Conservation (phyloP, 2,888 invertebrate species). For the Plebejus melissa region DNA sequence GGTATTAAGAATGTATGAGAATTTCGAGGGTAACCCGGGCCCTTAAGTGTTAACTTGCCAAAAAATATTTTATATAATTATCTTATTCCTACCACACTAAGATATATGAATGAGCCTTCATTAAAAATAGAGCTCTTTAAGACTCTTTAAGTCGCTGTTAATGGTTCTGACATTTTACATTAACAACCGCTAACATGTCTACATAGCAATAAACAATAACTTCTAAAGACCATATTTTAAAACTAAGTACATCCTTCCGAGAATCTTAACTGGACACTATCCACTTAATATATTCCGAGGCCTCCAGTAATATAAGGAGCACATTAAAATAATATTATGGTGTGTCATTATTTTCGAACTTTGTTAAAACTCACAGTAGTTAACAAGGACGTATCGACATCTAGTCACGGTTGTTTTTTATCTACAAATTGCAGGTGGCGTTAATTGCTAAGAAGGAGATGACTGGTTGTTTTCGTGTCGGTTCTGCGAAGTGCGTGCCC, state of each 20-base stretch:
- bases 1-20: no score
- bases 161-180: neutral
- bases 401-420: slow-evolving; percentile 61
- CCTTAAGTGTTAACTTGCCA: neutral
- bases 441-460: slow-evolving; percentile 69
- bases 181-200: slow-evolving; percentile 10
- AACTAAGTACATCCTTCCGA: slow-evolving; percentile 12
- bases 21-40: no score
- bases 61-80: neutral
- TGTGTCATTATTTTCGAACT: slow-evolving; percentile 37
- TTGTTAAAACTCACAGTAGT: slow-evolving; percentile 43
- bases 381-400: slow-evolving; percentile 65
- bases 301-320: slow-evolving; percentile 2
- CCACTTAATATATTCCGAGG: slow-evolving; percentile 6
- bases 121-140: neutral
- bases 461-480: slow-evolving; percentile 62
- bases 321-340: slow-evolving; percentile 36
- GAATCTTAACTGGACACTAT: slow-evolving; percentile 23
- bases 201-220: slow-evolving; percentile 11
- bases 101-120: neutral
- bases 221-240: slow-evolving; percentile 24
- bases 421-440: slow-evolving; percentile 63
- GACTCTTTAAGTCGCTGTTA: neutral
- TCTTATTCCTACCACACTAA: neutral
- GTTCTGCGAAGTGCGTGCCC: slow-evolving; percentile 69